A percentile compares a stretch with the other conserved stretches of the same genome.
Evolutionary conservation across 2,797 vertebrate species (phyloP).

Genomic region (Silurus aristotelis): DNA sequence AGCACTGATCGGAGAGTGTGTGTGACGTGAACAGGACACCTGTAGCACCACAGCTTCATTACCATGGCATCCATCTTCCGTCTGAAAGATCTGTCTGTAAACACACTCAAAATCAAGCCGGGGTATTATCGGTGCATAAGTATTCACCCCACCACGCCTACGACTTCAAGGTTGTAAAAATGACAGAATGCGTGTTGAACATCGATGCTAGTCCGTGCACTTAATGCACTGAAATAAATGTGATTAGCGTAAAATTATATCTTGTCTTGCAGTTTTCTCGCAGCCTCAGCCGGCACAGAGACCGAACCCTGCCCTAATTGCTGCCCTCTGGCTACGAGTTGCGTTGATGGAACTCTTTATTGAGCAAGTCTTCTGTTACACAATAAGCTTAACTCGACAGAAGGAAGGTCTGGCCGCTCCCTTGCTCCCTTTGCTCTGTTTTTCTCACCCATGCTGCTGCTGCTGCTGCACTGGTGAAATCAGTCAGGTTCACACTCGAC

Average conservation of each 20-base stretch:
- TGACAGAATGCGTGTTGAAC: too few species aligned
- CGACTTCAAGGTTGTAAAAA: neutral
- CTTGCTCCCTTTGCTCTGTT: conserved; percentile 16
- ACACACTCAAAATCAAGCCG: neutral
- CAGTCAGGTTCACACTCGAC: conserved; percentile 45
- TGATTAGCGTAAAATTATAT: neutral
- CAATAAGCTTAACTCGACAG: conserved; percentile 56
- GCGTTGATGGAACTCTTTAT: conserved; percentile 54
- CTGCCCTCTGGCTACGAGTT: conserved; percentile 27
- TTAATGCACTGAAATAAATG: too few species aligned
- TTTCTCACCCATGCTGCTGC: conserved; percentile 38
- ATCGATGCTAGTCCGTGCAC: neutral
- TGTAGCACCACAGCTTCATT: conserved; percentile 1
- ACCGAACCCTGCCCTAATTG: conserved; percentile 22
- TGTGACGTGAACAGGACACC: conserved; percentile 23
- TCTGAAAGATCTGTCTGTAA: too few species aligned
- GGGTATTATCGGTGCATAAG: neutral
- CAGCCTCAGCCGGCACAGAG: conserved; percentile 28
- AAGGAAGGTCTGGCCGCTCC: conserved; percentile 55
- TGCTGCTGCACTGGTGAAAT: conserved; percentile 56
- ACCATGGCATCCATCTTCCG: conserved; percentile 11
- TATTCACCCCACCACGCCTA: neutral
- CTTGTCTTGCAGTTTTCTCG: conserved; percentile 22
- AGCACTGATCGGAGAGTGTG: neutral
- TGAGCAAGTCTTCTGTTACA: conserved; percentile 62